These are phyloP conservation scores for Zaprionus obscuricornis DNA, from an alignment of 2,888 invertebrate species.

Conservation along the genomic window DNA sequence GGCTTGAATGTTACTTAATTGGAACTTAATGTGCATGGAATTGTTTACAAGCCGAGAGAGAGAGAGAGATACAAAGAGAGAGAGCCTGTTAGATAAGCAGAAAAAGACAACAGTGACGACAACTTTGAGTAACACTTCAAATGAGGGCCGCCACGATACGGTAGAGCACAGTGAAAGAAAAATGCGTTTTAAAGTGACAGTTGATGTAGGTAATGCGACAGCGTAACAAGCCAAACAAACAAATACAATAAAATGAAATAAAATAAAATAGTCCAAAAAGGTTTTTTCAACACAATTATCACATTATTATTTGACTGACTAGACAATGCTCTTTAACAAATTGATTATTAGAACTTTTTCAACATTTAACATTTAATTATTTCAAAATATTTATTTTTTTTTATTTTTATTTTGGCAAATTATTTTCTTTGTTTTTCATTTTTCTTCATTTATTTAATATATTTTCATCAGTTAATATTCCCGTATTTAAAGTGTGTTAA, in stretches of 20 bases:
- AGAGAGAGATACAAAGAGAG: slow-evolving; percentile 13
- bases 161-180: slow-evolving; percentile 52
- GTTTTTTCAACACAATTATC: background rate
- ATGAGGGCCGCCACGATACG: slow-evolving; percentile 11
- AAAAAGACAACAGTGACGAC: slow-evolving; percentile 53
- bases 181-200: slow-evolving; percentile 78
- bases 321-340: slow-evolving; percentile 25
- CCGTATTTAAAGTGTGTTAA: slow-evolving; percentile 21
- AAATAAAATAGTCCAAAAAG: slow-evolving; percentile 41
- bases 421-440: too few relatives aligned
- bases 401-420: too few relatives aligned
- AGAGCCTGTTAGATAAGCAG: slow-evolving; percentile 57
- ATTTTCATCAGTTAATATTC: slow-evolving; percentile 16
- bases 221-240: slow-evolving; percentile 59
- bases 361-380: too few relatives aligned
- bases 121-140: slow-evolving; percentile 67
- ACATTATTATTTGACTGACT: background rate
- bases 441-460: too few relatives aligned
- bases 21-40: slow-evolving; percentile 75
- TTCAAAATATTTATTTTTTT: too few relatives aligned
- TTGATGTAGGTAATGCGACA: slow-evolving; percentile 76
- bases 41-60: slow-evolving; percentile 69
- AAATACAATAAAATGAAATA: slow-evolving; percentile 40
- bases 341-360: too few relatives aligned
- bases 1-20: slow-evolving; percentile 70